Base-by-base conservation (phyloP, 2,797 vertebrate species). In the Malacoraja senta region DNA sequence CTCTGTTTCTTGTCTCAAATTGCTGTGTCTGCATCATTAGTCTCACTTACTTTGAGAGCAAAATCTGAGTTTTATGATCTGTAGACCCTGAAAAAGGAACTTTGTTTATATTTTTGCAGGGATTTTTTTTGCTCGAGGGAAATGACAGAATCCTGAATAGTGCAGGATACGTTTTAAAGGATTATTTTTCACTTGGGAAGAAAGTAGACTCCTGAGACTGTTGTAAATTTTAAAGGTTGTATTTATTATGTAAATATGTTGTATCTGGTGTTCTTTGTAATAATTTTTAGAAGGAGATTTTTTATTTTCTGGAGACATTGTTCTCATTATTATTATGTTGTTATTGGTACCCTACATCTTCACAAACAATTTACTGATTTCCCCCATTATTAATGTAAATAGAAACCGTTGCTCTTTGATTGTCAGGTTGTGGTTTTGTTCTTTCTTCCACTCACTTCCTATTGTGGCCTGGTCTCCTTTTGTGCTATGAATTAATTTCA, bases 31-130 rank as follows among this genome's bases (percentile, higher is more conserved):
- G 61, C 29, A 8, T 29, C 26, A 86, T 63, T 63, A 63, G 83
- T 15, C 1, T 17, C 83, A 86, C 58, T 63, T 58, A 29, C 24
- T 29, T 84, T 86, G 83, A 63, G 58, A 86, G 10, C 29, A 65
- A 65, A 86, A 86, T 63, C 58, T 19, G 21, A 58, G 8, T 26
- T 83, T 83, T 12, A 83, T 29, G 80, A 83, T 83, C 80, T 12
- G 13, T 32, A 29, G 44, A 83, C 2, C 24, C 9, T 12, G 80
- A 29, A 83, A 44, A 81, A 81, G 19, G 95, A 95, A 96, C 94
- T 95, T 94, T 95, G 94, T 63, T 32, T 63, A 63, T 88, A 2
- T 65, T 19, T 19, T 88, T 88, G 84, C 26, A 26, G 9, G 8
- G 21, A 61, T 17, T 8, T 81, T 8, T 81, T 81, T 7, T 6